Conservation (phyloP, 2,888 invertebrate genomes). For the Amphipyra tragopoginis region DNA sequence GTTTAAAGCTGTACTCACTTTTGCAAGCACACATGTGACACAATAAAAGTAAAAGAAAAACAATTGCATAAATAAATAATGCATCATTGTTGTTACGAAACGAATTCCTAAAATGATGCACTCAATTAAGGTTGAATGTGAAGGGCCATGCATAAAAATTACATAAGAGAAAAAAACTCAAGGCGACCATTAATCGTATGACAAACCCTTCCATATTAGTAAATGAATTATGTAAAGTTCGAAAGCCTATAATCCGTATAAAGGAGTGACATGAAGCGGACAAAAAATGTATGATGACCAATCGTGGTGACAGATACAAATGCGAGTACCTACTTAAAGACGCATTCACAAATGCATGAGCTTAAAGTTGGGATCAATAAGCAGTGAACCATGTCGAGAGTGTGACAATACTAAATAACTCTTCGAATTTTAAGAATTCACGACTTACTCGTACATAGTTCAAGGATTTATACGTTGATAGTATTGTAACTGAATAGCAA, state of each 20-base stretch:
- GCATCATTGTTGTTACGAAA: constrained; percentile 40
- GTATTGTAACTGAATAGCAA: too few relatives aligned
- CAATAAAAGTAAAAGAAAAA: background rate
- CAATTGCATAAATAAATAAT: constrained; percentile 30
- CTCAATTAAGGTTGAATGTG: constrained; percentile 43
- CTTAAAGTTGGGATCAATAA: constrained; percentile 44
- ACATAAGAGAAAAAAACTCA: constrained; percentile 47
- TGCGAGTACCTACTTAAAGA: constrained; percentile 50
- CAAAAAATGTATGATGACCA: constrained; percentile 62
- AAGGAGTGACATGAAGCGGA: constrained; percentile 50
- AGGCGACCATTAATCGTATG: constrained; percentile 54
- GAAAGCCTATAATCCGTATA: constrained; percentile 61
- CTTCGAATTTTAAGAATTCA: background rate
- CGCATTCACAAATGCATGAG: constrained; percentile 45
- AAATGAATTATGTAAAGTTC: constrained; percentile 58
- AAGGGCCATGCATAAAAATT: constrained; percentile 55
- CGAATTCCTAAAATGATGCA: constrained; percentile 48
- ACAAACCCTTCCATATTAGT: constrained; percentile 56
- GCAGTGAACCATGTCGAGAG: constrained; percentile 13
- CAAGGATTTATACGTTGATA: too few relatives aligned
- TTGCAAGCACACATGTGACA: too few relatives aligned
- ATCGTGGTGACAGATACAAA: constrained; percentile 65
- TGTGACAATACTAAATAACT: background rate
- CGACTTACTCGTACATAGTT: too few relatives aligned
- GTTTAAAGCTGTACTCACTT: too few relatives aligned